These are phyloP conservation scores for Melanotaenia trifasciata DNA, from an alignment of 2,797 vertebrate species.

Conservation along the genomic window DNA sequence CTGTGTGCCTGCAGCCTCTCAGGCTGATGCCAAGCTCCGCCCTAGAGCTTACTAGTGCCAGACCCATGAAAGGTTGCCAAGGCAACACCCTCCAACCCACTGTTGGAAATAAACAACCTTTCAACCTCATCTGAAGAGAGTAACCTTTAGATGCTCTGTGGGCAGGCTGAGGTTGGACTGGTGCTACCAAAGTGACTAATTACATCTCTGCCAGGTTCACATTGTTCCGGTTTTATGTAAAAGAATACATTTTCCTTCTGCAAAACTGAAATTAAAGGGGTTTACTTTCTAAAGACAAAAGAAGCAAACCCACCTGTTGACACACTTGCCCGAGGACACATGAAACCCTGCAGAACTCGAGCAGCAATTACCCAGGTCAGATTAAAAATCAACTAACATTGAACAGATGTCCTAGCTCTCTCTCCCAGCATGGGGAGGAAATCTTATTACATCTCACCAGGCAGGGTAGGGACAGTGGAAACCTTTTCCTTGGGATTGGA, in stretches of 20 bases:
- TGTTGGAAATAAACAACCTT: constrained; percentile 78
- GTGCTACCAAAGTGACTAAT: constrained; percentile 41
- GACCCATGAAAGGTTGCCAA: constrained; percentile 74
- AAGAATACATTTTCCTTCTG: constrained; percentile 18
- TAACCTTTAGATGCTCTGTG: constrained; percentile 76
- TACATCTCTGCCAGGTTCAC: constrained; percentile 41
- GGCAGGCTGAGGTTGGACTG: constrained; percentile 48
- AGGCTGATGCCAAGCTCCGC: constrained; percentile 76
- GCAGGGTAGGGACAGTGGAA: constrained; percentile 51
- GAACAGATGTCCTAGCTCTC: constrained; percentile 66
- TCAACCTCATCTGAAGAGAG: constrained; percentile 72
- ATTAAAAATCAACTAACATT: constrained; percentile 74
- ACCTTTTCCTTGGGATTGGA: constrained; percentile 69
- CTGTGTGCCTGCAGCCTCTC: constrained; percentile 79
- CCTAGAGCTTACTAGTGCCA: constrained; percentile 63
- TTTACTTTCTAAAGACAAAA: constrained; percentile 20
- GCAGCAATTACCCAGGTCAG: constrained; percentile 67
- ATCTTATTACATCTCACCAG: constrained; percentile 70
- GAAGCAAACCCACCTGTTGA: constrained; percentile 49
- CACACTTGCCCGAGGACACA: constrained; percentile 41
- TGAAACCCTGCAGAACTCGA: constrained; percentile 52
- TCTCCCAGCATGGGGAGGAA: constrained; percentile 31
- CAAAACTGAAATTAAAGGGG: constrained; percentile 18
- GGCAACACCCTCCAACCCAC: constrained; percentile 66
- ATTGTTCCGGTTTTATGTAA: constrained; percentile 32